These are phyloP conservation scores for Leucoraja erinaceus DNA, from an alignment of 2,113 vertebrate genomes.

Conservation along the genomic window DNA sequence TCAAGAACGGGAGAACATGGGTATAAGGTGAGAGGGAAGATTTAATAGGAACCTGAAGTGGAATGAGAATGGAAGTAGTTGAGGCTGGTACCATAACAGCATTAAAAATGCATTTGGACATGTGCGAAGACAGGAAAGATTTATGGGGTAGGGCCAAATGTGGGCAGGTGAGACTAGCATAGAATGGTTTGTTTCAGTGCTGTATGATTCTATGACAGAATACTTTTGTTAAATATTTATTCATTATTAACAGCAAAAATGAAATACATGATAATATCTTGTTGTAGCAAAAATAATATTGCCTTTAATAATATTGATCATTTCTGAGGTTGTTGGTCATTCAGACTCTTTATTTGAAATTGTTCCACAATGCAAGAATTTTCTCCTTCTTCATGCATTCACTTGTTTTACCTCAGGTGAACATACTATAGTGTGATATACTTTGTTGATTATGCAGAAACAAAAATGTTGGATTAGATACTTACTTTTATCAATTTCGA, in stretches of 20 bases:
- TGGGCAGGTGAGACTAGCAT: too few species aligned
- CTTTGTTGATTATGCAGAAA: neutral
- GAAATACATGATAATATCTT: neutral
- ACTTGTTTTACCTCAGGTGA: neutral
- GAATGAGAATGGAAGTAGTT: too few species aligned
- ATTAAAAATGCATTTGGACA: too few species aligned
- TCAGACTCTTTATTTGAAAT: neutral
- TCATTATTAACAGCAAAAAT: neutral
- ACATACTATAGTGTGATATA: neutral
- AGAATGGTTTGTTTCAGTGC: too few species aligned
- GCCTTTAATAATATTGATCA: neutral
- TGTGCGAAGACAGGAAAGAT: too few species aligned
- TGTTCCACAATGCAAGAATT: neutral
- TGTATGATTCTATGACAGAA: neutral
- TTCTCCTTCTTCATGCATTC: neutral
- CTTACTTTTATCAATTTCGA: slow-evolving; percentile 76
- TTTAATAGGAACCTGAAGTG: too few species aligned
- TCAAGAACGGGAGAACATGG: too few species aligned
- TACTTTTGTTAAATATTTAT: neutral
- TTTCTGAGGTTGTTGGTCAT: neutral
- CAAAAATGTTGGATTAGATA: slow-evolving; percentile 25
- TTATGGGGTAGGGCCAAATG: too few species aligned
- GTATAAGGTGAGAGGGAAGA: too few species aligned
- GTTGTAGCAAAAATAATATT: neutral
- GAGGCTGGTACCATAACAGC: too few species aligned